Base-by-base conservation (phyloP, 1,140 invertebrate species). In the Drosophila littoralis region DNA sequence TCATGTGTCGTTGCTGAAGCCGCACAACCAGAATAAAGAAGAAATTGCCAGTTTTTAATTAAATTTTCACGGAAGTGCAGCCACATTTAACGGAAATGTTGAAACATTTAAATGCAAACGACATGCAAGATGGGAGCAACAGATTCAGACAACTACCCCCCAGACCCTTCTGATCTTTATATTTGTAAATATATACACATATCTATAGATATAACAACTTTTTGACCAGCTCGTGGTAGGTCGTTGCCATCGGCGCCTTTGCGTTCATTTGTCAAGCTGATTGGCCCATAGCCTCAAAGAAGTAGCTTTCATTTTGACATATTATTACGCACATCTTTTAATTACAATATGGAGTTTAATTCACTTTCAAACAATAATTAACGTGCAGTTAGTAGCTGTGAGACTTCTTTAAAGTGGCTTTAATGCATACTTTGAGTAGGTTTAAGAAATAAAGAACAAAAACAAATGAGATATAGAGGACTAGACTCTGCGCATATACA, bases 11-110 rank as follows among this genome's bases (percentile, higher is more conserved):
- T 48, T 61, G 33, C 54, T 59, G 51, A 55, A 70, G 64, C 35
- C 59, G 38, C 40, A 63, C 45, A 13, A 48, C 7, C 38, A 42
- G 50, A 9, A 42, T 33, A 36, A 48, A 57, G 54, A 58, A 72
- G 61, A 60, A 61, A 65, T 71, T 81, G 66, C 63, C 75, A 75
- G 67, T 80, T 82, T 79, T 83, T 81, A 83, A 83, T 83, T 83
- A 83, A 83, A 81, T 83, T 77, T 71, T 64, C 51, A 80, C 77
- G 77, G 77, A 77, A 82, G 70, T 79, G 74, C 70, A 77, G 70
- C 64, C 76, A 77, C 63, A 79, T 77, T 74, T 65, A 77, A 66
- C 71, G 80, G 71, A 83, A 75, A 80, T 77, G 71, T 80, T 80
- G 65, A 77, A 78, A 75, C 75, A 81, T 78, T 80, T 77, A 61